Base-by-base conservation (phyloP, 2,113 vertebrate species). In the Leucopsar rothschildi region DNA sequence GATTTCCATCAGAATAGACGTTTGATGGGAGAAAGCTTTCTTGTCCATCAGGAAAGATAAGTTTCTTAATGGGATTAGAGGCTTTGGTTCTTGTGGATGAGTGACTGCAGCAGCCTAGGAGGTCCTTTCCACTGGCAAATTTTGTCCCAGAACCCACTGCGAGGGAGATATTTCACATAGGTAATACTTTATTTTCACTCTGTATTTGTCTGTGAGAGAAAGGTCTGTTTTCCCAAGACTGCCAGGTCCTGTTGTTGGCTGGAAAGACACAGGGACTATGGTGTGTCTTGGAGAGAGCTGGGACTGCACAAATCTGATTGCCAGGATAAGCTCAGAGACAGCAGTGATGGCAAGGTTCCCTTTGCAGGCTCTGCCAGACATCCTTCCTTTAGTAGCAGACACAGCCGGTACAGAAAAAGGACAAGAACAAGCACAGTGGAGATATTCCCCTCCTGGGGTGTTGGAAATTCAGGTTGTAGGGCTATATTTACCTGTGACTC, bases 21-120 rank as follows among this genome's bases (percentile, higher is more conserved):
- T 96, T 92, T 95, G 95, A 97, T 94, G 83, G 77, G 66, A 93
- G 91, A 95, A 96, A 92, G 96, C 88, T 89, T 93, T 94, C 92
- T 88, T 86, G 69, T 87, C 94, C 83, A 94, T 91, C 92, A 93
- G 77, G 91, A 93, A 92, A 95, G 92, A 95, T 91, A 91, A 88
- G 83, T 93, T 96, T 89, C 77, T 82, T 92, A 96, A 97, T 82
- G 89, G 86, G 73, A 96, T 97, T 97, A 93, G 64, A 92, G 17
- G 47, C 86, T 94, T 94, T 81, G 65, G 72, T 83, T 88, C 82
- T 80, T 88, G 72, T 66, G 72, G 88, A 83, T 83, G 80, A 90
- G 42, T 77, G 88, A 94, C 88, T 92, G 52, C 64, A 86, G 72
- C 80, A 94, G 68, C 83, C 50, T 86, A 75, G 83, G 86, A 93